Percentiles rank a stretch among this genome's conserved stretches.
phyloP scores from a whole-genome alignment of 2,113 vertebrate species.

The Dinomys branickii region DNA sequence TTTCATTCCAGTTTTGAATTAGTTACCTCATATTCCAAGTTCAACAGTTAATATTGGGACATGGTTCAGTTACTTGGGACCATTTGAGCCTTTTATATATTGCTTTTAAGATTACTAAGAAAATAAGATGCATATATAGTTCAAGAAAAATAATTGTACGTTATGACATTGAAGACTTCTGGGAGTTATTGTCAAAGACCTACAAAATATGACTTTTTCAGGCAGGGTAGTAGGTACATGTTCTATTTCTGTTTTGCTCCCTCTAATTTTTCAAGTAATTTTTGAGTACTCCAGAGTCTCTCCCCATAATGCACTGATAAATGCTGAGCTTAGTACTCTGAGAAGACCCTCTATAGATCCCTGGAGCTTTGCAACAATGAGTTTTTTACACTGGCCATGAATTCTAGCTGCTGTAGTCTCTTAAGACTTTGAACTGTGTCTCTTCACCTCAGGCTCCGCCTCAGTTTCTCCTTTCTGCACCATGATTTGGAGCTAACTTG shows the following conservation, averaged over 20 bases:
- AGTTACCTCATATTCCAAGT: background rate
- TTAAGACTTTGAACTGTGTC: background rate
- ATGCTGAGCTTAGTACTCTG: background rate
- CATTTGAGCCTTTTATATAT: background rate
- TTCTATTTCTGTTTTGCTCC: background rate
- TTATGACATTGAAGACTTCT: background rate
- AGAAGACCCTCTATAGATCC: background rate
- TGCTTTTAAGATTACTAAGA: background rate
- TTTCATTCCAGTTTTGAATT: background rate
- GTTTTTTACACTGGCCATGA: background rate
- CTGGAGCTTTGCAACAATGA: background rate
- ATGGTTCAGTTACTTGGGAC: background rate
- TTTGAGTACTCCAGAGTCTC: background rate
- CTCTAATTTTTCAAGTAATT: background rate
- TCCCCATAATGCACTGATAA: background rate
- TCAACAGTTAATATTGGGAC: background rate
- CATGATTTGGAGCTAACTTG: background rate
- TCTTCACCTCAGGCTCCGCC: background rate
- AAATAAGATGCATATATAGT: background rate
- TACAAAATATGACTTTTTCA: background rate
- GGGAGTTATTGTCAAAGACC: background rate
- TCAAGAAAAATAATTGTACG: background rate
- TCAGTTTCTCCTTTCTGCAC: background rate
- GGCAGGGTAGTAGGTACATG: background rate
- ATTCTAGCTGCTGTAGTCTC: background rate